Percentiles rank a stretch among this genome's conserved stretches.
Conservation (phyloP, 2,113 vertebrate species). For the Podarcis muralis region DNA sequence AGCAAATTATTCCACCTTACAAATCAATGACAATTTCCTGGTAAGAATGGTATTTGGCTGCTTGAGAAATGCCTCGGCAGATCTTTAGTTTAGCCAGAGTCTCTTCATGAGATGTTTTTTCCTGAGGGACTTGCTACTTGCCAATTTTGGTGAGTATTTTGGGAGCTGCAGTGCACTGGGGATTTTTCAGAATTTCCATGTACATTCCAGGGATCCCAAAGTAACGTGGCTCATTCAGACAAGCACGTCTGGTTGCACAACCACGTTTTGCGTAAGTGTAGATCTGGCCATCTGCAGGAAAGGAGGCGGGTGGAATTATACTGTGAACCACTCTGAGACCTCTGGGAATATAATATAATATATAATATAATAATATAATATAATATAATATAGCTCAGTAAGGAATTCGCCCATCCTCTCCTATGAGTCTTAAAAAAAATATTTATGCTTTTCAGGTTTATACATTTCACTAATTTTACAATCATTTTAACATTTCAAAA, state of each 20-base stretch:
- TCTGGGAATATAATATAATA: too few species aligned
- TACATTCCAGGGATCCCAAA: not conserved
- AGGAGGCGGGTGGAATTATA: too few species aligned
- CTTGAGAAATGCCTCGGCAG: not conserved
- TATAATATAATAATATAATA: too few species aligned
- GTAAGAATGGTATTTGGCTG: not conserved
- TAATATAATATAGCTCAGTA: too few species aligned
- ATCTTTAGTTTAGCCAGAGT: not conserved
- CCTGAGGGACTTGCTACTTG: not conserved
- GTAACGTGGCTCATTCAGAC: not conserved
- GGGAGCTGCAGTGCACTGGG: constrained; percentile 3
- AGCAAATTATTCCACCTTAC: not conserved
- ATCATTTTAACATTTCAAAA: too few species aligned
- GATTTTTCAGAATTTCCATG: not conserved
- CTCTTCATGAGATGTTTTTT: not conserved
- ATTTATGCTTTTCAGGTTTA: too few species aligned
- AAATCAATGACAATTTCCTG: not conserved
- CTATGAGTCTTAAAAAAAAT: too few species aligned
- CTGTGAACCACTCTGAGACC: too few species aligned
- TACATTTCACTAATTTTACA: too few species aligned
- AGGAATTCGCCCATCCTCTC: too few species aligned
- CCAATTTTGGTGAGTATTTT: not conserved
- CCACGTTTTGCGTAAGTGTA: not conserved
- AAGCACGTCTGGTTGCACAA: not conserved
- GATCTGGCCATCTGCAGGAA: not conserved